These are phyloP conservation scores for Sarcophaga carnaria DNA, from an alignment of 2,888 invertebrate genomes.

Conservation along the genomic window DNA sequence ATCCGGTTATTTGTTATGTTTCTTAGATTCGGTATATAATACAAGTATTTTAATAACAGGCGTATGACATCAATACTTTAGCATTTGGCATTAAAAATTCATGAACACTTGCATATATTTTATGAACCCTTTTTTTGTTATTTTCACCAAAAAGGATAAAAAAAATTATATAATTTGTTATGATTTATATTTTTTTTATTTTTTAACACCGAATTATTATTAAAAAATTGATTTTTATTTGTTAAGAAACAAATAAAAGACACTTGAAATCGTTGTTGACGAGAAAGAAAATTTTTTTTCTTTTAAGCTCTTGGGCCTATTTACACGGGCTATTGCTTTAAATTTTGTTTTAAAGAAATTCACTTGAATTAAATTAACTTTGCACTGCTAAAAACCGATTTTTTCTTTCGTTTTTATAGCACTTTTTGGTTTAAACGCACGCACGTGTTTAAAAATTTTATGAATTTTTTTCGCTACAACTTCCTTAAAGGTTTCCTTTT, in stretches of 20 bases:
- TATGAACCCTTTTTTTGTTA: neutral
- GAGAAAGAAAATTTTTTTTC: neutral
- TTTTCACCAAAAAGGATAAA: neutral
- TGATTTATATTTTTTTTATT: neutral
- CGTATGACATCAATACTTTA: conserved; percentile 68
- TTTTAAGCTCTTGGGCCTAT: conserved; percentile 52
- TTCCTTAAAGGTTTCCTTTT: conserved; percentile 33
- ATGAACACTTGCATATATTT: conserved; percentile 54
- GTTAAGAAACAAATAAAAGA: conserved; percentile 35
- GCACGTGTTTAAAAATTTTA: conserved; percentile 29
- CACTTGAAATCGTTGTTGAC: conserved; percentile 62
- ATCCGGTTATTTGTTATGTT: conserved; percentile 68
- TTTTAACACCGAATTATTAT: neutral
- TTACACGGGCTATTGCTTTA: conserved; percentile 44
- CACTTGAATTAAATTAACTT: neutral
- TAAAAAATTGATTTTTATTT: conserved; percentile 2
- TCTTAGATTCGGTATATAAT: conserved; percentile 53
- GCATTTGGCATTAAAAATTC: conserved; percentile 67
- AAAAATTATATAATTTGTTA: neutral
- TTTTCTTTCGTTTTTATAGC: neutral
- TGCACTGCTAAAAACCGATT: neutral
- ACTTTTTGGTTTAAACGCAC: conserved; percentile 24
- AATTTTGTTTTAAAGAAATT: conserved; percentile 22
- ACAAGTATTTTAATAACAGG: conserved; percentile 37
- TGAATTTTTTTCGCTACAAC: neutral